phyloP scores from a whole-genome alignment of 2,888 invertebrate genomes.

The Tetragnatha montana region DNA sequence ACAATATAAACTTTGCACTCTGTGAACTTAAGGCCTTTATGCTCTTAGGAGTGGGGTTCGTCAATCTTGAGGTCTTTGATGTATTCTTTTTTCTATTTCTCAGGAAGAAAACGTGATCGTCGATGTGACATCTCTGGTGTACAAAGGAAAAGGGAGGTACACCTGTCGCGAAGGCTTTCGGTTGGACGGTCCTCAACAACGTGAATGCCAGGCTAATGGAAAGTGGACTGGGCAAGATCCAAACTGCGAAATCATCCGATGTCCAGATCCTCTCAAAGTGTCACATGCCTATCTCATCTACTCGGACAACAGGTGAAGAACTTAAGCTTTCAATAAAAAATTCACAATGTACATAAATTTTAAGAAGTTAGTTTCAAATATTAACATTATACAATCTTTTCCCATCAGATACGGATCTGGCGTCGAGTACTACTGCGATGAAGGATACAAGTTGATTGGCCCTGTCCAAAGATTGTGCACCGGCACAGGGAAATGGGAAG shows the following conservation, averaged over 20 bases:
- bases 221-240: slow-evolving; percentile 71
- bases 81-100: background rate
- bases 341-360: background rate
- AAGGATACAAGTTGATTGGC: slow-evolving; percentile 72
- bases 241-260: slow-evolving; percentile 69
- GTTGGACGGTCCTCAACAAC: slow-evolving; percentile 62
- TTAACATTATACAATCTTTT: slow-evolving; percentile 13
- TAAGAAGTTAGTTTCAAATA: background rate
- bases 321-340: background rate
- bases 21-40: background rate
- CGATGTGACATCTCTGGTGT: slow-evolving; percentile 73
- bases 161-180: slow-evolving; percentile 70
- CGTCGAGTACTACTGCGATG: slow-evolving; percentile 72
- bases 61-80: background rate
- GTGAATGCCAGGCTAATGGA: slow-evolving; percentile 66
- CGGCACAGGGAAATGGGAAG: slow-evolving; percentile 74
- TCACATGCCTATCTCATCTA: slow-evolving; percentile 69
- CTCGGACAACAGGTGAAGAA: slow-evolving; percentile 62
- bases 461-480: slow-evolving; percentile 71
- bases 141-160: slow-evolving; percentile 72
- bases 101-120: slow-evolving; percentile 77
- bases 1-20: too few species aligned
- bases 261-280: slow-evolving; percentile 67
- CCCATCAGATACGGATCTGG: slow-evolving; percentile 71
- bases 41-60: background rate